Evolutionary conservation across 2,888 invertebrate genomes (phyloP).

Genomic region (Eumacrocentrus americanus): DNA sequence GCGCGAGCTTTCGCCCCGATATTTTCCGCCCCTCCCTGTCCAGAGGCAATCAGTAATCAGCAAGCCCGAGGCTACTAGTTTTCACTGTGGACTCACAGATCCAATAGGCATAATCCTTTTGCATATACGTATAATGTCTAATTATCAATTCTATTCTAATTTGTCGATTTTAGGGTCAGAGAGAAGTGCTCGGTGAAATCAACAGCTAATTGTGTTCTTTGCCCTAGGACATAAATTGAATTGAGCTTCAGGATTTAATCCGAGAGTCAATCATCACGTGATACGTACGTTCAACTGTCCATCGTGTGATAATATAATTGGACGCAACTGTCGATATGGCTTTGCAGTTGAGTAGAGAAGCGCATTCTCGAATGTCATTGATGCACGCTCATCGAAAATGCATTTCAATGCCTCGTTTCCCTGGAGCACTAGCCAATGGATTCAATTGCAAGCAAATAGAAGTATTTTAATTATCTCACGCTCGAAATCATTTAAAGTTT

Average conservation of each 20-base stretch:
- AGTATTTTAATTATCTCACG: too few relatives aligned
- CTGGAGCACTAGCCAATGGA: background rate
- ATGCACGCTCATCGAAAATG: background rate
- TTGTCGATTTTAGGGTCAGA: background rate
- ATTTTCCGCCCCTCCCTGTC: background rate
- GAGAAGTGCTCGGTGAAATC: background rate
- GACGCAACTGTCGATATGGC: constrained; percentile 33
- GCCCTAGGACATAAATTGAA: background rate
- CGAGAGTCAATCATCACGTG: constrained; percentile 27
- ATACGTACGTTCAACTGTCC: constrained; percentile 33
- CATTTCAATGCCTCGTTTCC: background rate
- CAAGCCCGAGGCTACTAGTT: background rate
- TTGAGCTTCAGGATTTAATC: constrained; percentile 24
- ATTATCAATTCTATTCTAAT: background rate
- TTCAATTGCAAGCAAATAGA: too few relatives aligned
- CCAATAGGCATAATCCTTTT: background rate
- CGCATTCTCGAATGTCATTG: background rate
- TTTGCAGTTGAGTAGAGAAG: background rate
- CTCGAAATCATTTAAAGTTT: too few relatives aligned
- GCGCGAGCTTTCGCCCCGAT: constrained; percentile 16
- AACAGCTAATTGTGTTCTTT: background rate
- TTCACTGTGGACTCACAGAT: background rate
- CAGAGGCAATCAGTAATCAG: background rate
- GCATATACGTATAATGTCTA: background rate
- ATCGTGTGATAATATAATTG: constrained; percentile 36